Evolutionary conservation across 2,888 invertebrate genomes (phyloP), one percentile per base, ranked within the genome.

Genomic region (Dichetophora obliterata): DNA sequence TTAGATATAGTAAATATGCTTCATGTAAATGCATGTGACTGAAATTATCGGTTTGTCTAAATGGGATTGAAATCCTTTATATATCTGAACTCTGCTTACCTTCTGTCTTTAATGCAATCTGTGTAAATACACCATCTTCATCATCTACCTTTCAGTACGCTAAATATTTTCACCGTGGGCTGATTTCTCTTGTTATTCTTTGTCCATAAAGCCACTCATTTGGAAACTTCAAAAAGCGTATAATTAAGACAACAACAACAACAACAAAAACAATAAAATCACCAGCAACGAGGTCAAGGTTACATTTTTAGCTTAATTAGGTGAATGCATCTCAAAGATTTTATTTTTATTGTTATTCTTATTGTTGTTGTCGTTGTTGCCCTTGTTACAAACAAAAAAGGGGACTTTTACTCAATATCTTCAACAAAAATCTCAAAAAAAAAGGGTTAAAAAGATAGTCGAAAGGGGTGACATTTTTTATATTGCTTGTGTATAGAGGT

Each of bases 391-490:
- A 59, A 27, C 24, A 59, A 59, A 59, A 22, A 9, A 59, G 59
- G 59, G 59, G 59, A 59, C 59, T 11, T 43, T 43, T 19, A 54
- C n/a, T 54, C 54, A 22, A 54, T n/a, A 22, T 22, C 54, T 19
- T 54, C 2, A 54, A 19, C 3, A 54, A 43, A 43, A 43, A 43
- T 43, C 54, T 16, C 54, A 61, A 3, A 31, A 14, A 37, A 52
- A 70, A 54, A 54, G 70, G 70, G 70, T 70, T 70, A 24, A 52
- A 50, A 50, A 52, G 22, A 19, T 22, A 54, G 19, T 19, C 22
- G 54, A 31, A 54, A 54, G 31, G 70, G 70, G 54, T 54, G 70
- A 54, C 52, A 54, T 70, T 54, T 52, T 54, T 52, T 54, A 34
- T 68, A 50, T 48, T 27, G 16, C 50, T 19, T 16, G 22, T 50